Percentiles rank a stretch among this genome's conserved stretches.
phyloP scores from a whole-genome alignment of 2,113 vertebrate species.

The Catharus bicknelli region DNA sequence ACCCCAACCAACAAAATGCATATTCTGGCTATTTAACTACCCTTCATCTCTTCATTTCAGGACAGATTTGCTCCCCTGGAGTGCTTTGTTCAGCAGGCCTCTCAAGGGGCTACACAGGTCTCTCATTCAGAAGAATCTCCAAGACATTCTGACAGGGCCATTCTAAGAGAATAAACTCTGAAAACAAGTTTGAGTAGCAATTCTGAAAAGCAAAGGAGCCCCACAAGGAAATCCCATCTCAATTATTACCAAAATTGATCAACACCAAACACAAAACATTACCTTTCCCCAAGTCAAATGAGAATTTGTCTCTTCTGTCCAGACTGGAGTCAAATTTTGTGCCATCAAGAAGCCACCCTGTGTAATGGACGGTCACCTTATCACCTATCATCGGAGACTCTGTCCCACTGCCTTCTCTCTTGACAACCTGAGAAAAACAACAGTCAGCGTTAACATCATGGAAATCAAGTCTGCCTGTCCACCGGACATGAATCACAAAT shows the following conservation, averaged over 20 bases:
- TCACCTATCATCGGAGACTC: slow-evolving; percentile 93
- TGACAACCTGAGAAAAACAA: slow-evolving; percentile 81
- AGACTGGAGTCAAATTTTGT: slow-evolving; percentile 95
- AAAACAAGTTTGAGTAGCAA: not conserved
- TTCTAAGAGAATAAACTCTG: not conserved
- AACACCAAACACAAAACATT: not conserved
- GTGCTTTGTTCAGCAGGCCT: not conserved
- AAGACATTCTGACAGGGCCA: not conserved
- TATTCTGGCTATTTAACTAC: not conserved
- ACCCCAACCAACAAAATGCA: not conserved
- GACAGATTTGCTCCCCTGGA: not conserved
- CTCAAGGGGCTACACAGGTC: not conserved
- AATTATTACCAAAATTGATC: not conserved
- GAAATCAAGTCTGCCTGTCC: not conserved
- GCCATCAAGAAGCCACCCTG: slow-evolving; percentile 90
- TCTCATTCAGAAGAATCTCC: not conserved
- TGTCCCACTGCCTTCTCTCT: slow-evolving; percentile 85
- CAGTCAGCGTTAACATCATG: not conserved
- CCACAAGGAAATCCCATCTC: not conserved
- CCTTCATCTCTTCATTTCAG: not conserved
- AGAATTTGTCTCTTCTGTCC: slow-evolving; percentile 89
- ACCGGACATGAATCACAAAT: not conserved
- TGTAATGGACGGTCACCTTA: slow-evolving; percentile 95
- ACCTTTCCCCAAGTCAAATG: slow-evolving; percentile 97
- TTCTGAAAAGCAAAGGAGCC: not conserved